phyloP scores from a whole-genome alignment of 2,888 invertebrate species.

The Melipona beecheii region DNA sequence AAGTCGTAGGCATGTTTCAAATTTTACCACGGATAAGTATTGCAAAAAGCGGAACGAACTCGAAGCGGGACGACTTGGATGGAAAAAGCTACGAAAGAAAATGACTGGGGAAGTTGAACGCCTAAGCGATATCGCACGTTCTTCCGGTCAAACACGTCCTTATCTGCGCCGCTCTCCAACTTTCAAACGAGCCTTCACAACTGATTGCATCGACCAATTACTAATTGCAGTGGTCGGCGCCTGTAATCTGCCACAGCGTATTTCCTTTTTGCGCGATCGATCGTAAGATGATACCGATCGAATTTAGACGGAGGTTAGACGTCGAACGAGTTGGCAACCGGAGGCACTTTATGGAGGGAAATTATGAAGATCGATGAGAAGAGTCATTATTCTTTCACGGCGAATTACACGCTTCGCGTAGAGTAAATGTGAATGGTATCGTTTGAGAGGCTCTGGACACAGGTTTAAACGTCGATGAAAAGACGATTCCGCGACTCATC shows the following conservation, averaged over 20 bases:
- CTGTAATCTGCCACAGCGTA: not conserved
- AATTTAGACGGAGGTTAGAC: not conserved
- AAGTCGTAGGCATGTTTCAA: too few species aligned
- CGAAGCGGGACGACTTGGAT: too few species aligned
- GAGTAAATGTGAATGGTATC: not conserved
- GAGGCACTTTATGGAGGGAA: too few species aligned
- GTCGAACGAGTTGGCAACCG: not conserved
- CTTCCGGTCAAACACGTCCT: slow-evolving; percentile 53
- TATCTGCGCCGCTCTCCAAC: slow-evolving; percentile 27
- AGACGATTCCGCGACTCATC: not conserved
- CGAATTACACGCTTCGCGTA: not conserved
- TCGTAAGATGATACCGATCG: not conserved
- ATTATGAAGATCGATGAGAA: not conserved
- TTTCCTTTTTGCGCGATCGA: not conserved
- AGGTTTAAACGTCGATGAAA: not conserved
- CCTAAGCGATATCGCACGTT: slow-evolving; percentile 49
- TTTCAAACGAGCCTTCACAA: slow-evolving; percentile 18
- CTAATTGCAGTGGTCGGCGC: slow-evolving; percentile 29
- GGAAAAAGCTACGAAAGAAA: slow-evolving; percentile 16
- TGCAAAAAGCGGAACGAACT: too few species aligned
- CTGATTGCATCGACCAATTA: slow-evolving; percentile 50
- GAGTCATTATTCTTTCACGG: not conserved
- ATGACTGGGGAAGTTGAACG: slow-evolving; percentile 52
- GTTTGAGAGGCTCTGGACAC: not conserved
- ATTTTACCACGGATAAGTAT: too few species aligned